Percentiles rank a stretch among this genome's conserved stretches.
Conservation (phyloP, 64 coral and sea anemone genomes). For the Dendronephthya gigantea region DNA sequence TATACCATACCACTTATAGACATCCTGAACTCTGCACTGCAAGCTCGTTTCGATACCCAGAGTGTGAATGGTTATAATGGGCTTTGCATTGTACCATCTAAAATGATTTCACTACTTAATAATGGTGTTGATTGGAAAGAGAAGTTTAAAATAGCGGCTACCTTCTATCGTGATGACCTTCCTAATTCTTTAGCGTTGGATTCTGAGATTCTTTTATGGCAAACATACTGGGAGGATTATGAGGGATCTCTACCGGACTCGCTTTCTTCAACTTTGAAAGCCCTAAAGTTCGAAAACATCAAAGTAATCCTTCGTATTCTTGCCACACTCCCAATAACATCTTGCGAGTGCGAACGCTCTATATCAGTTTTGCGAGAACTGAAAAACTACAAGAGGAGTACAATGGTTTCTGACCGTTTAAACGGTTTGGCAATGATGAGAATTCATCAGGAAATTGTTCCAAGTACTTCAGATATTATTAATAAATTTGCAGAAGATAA, state of each 20-base stretch:
- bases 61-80: not conserved
- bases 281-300: too few species aligned
- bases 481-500: not conserved
- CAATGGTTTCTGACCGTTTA: not conserved
- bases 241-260: not conserved
- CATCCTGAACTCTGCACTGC: not conserved
- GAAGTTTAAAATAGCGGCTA: not conserved
- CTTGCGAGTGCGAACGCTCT: too few species aligned
- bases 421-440: not conserved
- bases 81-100: not conserved
- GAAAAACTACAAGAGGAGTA: not conserved
- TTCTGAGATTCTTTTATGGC: not conserved
- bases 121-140: not conserved
- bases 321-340: too few species aligned
- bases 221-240: not conserved
- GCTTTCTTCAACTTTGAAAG: not conserved
- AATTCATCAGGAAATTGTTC: not conserved
- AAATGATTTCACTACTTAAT: not conserved
- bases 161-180: not conserved
- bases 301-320: too few species aligned
- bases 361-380: not conserved
- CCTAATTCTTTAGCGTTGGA: not conserved
- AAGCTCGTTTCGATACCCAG: not conserved
- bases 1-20: not conserved
- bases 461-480: not conserved